These are phyloP conservation scores for Calycopis cecrops DNA, from an alignment of 1,140 invertebrate species.

Conservation along the genomic window DNA sequence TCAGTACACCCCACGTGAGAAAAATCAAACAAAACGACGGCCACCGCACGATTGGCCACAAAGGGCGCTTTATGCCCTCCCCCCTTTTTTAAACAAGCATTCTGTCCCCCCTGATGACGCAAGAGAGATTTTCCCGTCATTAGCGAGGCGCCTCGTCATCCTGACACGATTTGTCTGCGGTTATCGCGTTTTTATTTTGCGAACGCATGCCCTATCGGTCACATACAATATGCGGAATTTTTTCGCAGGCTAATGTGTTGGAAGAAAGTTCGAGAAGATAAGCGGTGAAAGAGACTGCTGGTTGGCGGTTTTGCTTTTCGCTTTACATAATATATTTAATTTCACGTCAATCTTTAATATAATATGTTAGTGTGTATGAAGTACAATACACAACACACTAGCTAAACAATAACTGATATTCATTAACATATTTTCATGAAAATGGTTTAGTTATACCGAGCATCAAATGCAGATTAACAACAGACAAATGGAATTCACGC, in stretches of 20 bases:
- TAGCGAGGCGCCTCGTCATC: slow-evolving; percentile 58
- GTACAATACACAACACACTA: too few relatives aligned
- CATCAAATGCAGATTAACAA: too few relatives aligned
- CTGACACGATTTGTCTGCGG: slow-evolving; percentile 64
- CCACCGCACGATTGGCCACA: slow-evolving; percentile 46
- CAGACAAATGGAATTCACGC: too few relatives aligned
- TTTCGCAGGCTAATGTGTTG: slow-evolving; percentile 59
- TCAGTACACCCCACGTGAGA: slow-evolving; percentile 54
- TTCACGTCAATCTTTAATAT: too few relatives aligned
- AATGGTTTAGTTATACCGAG: too few relatives aligned
- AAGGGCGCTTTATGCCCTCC: slow-evolving; percentile 40
- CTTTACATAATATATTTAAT: neutral
- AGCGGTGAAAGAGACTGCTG: slow-evolving; percentile 53
- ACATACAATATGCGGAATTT: slow-evolving; percentile 64
- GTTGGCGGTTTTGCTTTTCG: slow-evolving; percentile 33
- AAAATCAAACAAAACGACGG: slow-evolving; percentile 57
- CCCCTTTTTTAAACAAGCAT: slow-evolving; percentile 48
- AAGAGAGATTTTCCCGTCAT: slow-evolving; percentile 63
- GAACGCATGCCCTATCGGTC: slow-evolving; percentile 47
- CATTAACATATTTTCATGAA: too few relatives aligned
- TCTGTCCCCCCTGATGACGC: slow-evolving; percentile 42
- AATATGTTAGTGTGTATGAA: too few relatives aligned
- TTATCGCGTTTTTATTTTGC: slow-evolving; percentile 61
- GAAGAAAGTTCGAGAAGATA: slow-evolving; percentile 62
- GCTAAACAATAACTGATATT: too few relatives aligned